Base-by-base conservation (phyloP, 2,888 invertebrate species). In the Plebejus melissa region DNA sequence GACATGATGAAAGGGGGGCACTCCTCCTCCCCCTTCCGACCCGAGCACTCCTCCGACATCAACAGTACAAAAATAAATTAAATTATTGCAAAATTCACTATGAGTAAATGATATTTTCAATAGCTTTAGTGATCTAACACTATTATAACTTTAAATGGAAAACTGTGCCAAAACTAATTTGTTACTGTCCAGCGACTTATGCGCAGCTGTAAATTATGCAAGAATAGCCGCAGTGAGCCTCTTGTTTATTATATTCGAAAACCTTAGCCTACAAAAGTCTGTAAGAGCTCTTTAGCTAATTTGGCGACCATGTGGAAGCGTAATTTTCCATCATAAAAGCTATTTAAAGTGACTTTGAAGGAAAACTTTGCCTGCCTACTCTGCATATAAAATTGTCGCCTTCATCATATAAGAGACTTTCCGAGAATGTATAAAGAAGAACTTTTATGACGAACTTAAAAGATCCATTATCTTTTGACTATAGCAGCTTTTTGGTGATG, bases 1-100 rank as follows among this genome's bases (percentile, higher is more conserved):
- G 95, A 95, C 79, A 94, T 91, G 81, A 94, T 90, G 88, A 94
- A 93, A 80, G 95, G 94, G 80, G 93, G 90, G 81, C 95, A 95
- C 80, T 94, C 94, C 79, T 91, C 93, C 77, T 90, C 93, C 79
- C 82, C 84, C 76, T 83, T 82, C 79, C 76, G 75, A 80, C 80
- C 82, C 60, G 82, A 83, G 79, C 92, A 92, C 82, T 90, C 93
- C 90, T 90, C 91, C 87, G 86, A 85, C 88, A 91, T 86, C 92
- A 85, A 83, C 82, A 88, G 87, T 81, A 84, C 82, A 82, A 71
- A 80, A 77, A 80, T 60, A 76, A 75, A 79, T 79, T 79, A 76
- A 76, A 78, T 79, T 74, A 60, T 69, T 82, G 83, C 82, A 83
- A 38, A 41, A 65, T 32, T 6, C 1, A 54, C 13, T 13, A 54